Percentiles rank a stretch among this genome's conserved stretches.
Evolutionary conservation across 2,113 vertebrate genomes (phyloP).

Genomic region (Ptychochromis oligacanthus): DNA sequence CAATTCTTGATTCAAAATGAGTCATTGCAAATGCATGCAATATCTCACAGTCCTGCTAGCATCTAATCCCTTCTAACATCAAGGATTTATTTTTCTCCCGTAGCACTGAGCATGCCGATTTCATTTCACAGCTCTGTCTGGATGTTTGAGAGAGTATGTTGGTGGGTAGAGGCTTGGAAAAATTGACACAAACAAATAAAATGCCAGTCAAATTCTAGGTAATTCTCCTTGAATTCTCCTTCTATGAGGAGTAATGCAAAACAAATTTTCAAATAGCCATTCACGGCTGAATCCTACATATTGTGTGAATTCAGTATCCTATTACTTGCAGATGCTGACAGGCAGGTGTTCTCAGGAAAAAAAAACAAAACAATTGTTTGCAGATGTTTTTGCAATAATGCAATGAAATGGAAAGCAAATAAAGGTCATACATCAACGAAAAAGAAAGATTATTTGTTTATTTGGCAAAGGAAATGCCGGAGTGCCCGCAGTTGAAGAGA

Average conservation of each 20-base stretch:
- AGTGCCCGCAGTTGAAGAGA: background rate
- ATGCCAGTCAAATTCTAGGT: background rate
- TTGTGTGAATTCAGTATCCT: background rate
- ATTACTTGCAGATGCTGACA: background rate
- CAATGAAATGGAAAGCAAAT: background rate
- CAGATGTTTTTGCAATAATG: background rate
- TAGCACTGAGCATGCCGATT: constrained; percentile 23
- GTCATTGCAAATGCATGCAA: constrained; percentile 1
- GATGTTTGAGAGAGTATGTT: constrained; percentile 26
- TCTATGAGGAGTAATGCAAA: background rate
- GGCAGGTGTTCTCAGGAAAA: no score
- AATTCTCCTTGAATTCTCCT: background rate
- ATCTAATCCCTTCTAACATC: constrained; percentile 35
- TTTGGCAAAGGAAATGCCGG: background rate
- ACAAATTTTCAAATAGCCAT: background rate
- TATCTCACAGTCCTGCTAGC: constrained; percentile 33
- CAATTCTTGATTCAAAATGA: constrained; percentile 19
- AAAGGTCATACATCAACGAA: background rate
- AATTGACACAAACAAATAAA: background rate
- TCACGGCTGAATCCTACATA: background rate
- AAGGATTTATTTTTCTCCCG: constrained; percentile 37
- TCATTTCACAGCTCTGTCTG: constrained; percentile 46
- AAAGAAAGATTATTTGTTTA: background rate
- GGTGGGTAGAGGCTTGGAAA: constrained; percentile 22
- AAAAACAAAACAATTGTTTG: background rate